Evolutionary conservation across 2,888 invertebrate species (phyloP).

Genomic region (Drosophila niveifrons): DNA sequence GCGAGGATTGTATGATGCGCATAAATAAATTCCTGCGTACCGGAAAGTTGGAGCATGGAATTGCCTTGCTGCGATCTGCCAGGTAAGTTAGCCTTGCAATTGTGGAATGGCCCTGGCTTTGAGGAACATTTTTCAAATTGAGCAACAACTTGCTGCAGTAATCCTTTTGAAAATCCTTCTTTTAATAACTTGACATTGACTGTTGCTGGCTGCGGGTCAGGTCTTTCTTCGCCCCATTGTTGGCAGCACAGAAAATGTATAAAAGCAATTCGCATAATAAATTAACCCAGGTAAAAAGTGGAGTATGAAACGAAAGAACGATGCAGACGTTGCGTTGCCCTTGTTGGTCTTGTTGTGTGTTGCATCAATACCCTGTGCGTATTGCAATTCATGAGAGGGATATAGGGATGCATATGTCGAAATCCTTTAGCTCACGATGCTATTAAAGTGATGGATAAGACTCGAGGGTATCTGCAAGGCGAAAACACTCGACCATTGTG

Average conservation of each 20-base stretch:
- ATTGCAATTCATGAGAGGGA: neutral
- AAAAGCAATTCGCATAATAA: slow-evolving; percentile 78
- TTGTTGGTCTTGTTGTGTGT: slow-evolving; percentile 10
- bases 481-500: neutral
- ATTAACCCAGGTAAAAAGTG: slow-evolving; percentile 64
- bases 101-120: slow-evolving; percentile 25
- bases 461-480: slow-evolving; percentile 1
- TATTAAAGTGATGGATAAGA: neutral
- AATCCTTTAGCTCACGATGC: neutral
- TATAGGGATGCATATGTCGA: neutral
- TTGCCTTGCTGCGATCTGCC: slow-evolving; percentile 93
- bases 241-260: slow-evolving; percentile 36
- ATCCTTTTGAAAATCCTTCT: slow-evolving; percentile 61
- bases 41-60: slow-evolving; percentile 90
- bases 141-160: slow-evolving; percentile 53
- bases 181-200: slow-evolving; percentile 81
- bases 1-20: slow-evolving; percentile 94
- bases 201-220: slow-evolving; percentile 44
- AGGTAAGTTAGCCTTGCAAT: slow-evolving; percentile 86
- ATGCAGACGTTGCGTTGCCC: slow-evolving; percentile 3
- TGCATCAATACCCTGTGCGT: slow-evolving; percentile 12
- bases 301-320: slow-evolving; percentile 2
- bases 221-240: slow-evolving; percentile 26
- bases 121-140: slow-evolving; percentile 33
- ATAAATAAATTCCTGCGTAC: slow-evolving; percentile 92